Evolutionary conservation across 2,797 vertebrate genomes (phyloP).

Genomic region (Graptemys geographica): DNA sequence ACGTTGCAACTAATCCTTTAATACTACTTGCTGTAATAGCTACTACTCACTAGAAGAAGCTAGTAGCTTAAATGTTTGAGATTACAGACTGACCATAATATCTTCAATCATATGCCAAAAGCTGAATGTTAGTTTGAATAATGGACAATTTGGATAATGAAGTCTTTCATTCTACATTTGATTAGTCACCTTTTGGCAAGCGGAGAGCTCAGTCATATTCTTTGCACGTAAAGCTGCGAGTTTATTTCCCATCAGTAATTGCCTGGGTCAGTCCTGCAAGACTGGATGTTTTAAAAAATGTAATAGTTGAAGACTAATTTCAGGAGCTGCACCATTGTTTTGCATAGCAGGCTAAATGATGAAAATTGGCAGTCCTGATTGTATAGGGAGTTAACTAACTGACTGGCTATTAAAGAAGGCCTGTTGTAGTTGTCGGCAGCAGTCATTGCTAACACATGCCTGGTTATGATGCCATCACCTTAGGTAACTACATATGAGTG

Average conservation of each 20-base stretch:
- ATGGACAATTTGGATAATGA: neutral
- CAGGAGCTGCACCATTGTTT: neutral
- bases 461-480: neutral
- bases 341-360: neutral
- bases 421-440: neutral
- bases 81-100: too few species aligned
- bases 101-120: neutral
- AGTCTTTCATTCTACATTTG: neutral
- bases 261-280: neutral
- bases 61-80: neutral
- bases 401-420: neutral
- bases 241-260: neutral
- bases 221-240: neutral
- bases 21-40: neutral
- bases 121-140: neutral
- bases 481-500: neutral
- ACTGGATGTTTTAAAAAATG: neutral
- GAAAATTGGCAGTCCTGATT: neutral
- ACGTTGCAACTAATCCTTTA: neutral
- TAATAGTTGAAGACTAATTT: neutral
- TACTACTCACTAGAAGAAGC: neutral
- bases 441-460: accelerated
- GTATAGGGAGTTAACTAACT: accelerated
- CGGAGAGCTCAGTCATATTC: neutral
- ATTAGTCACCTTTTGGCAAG: neutral